These are phyloP conservation scores for Odiellus spinosus DNA, from an alignment of 2,888 invertebrate species.

Conservation along the genomic window DNA sequence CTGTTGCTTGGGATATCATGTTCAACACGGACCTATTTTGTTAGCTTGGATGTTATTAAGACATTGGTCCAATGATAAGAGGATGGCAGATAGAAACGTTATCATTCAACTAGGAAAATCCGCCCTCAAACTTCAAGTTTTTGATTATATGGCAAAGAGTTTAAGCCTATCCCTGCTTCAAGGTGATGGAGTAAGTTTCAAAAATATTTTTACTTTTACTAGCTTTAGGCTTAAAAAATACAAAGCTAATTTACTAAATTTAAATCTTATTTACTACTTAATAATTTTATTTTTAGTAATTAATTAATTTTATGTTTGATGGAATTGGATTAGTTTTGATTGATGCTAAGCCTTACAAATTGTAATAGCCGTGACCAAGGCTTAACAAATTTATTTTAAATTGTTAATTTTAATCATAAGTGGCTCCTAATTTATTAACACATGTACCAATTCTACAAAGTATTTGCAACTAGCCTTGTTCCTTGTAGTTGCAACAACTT, in stretches of 20 bases:
- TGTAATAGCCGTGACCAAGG: too few species aligned
- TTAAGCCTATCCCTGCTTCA: conserved; percentile 24
- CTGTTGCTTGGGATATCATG: conserved; percentile 22
- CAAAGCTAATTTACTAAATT: too few species aligned
- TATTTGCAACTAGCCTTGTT: too few species aligned
- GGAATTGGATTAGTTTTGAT: too few species aligned
- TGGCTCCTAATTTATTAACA: too few species aligned
- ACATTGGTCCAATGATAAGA: conserved; percentile 19
- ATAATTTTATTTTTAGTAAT: not conserved
- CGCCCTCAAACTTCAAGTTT: conserved; percentile 26
- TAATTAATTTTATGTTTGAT: not conserved
- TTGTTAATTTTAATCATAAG: too few species aligned
- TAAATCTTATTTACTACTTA: not conserved
- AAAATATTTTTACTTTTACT: not conserved
- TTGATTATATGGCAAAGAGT: conserved; percentile 23
- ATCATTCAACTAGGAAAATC: conserved; percentile 26
- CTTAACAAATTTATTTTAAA: too few species aligned
- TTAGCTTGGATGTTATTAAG: conserved; percentile 28
- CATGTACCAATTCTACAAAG: too few species aligned
- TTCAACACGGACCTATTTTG: conserved; percentile 27
- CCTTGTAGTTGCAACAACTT: too few species aligned
- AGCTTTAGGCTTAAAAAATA: too few species aligned
- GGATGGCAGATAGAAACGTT: conserved; percentile 12
- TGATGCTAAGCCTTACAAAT: too few species aligned
- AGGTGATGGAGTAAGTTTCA: conserved; percentile 25